Conservation (phyloP, 2,888 invertebrate species). For the Heteromyza rotundicornis region DNA sequence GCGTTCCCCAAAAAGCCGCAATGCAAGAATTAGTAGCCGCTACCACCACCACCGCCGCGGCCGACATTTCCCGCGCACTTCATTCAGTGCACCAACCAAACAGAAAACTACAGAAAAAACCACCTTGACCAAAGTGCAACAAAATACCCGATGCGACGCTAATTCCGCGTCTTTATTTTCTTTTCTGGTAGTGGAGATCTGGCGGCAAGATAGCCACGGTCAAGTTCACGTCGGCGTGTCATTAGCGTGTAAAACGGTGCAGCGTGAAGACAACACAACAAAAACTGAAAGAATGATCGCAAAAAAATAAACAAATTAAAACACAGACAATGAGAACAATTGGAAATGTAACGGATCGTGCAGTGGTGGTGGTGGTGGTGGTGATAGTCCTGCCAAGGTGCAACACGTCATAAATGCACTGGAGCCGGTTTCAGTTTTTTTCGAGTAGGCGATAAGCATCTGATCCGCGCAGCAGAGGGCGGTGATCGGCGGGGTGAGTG, state of each 20-base stretch:
- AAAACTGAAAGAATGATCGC: too few species aligned
- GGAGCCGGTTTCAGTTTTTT: slow-evolving; percentile 30
- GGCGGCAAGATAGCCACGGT: slow-evolving; percentile 56
- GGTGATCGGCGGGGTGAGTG: slow-evolving; percentile 40
- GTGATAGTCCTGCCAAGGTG: slow-evolving; percentile 31
- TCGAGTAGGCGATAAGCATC: slow-evolving; percentile 41
- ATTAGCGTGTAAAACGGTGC: slow-evolving; percentile 44
- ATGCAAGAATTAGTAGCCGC: slow-evolving; percentile 2
- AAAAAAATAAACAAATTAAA: slow-evolving; percentile 23
- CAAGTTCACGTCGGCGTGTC: slow-evolving; percentile 57
- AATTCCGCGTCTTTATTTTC: slow-evolving; percentile 10
- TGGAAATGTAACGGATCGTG: slow-evolving; percentile 57
- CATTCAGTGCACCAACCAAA: not conserved
- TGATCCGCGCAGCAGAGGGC: slow-evolving; percentile 29
- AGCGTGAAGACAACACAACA: slow-evolving; percentile 14
- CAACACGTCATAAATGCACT: slow-evolving; percentile 29
- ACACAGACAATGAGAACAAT: slow-evolving; percentile 37
- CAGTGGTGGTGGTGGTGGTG: not conserved
- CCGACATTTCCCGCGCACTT: not conserved
- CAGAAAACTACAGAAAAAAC: not conserved
- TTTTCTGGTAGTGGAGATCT: slow-evolving; percentile 26
- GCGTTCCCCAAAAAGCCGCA: not conserved
- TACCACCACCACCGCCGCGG: not conserved
- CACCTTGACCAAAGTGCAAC: slow-evolving; percentile 13
- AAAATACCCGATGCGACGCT: slow-evolving; percentile 6